phyloP scores from a whole-genome alignment of 2,113 vertebrate species.

The Opisthocomus hoazin region DNA sequence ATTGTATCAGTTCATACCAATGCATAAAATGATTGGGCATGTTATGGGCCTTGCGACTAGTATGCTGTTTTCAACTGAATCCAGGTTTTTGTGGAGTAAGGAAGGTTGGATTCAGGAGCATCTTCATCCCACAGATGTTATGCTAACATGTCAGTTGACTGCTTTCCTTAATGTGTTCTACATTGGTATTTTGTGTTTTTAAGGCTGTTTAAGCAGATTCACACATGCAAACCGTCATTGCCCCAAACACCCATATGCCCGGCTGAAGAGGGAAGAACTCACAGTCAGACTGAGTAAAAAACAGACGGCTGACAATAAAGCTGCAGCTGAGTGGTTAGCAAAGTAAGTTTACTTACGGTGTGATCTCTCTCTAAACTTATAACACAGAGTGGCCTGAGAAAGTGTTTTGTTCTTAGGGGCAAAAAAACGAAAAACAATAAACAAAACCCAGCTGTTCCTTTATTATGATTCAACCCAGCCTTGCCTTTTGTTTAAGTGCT shows the following conservation, averaged over 20 bases:
- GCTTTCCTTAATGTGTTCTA: not conserved
- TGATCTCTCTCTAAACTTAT: not conserved
- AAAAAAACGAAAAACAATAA: not conserved
- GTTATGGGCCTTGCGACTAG: not conserved
- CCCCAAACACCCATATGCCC: constrained; percentile 88
- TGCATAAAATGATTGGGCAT: not conserved
- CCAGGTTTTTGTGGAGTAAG: not conserved
- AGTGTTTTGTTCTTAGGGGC: not conserved
- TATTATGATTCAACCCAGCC: not conserved
- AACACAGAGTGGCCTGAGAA: not conserved
- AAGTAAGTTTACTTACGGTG: constrained; percentile 74
- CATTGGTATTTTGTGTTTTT: not conserved
- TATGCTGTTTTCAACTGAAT: not conserved
- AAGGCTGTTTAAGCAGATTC: constrained; percentile 89
- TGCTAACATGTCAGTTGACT: not conserved
- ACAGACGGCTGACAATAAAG: constrained; percentile 85
- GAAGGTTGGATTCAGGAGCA: not conserved
- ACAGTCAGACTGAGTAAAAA: constrained; percentile 73
- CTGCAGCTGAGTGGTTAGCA: constrained; percentile 89
- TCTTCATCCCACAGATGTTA: not conserved
- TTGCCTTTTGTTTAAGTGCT: not conserved
- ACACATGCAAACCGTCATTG: constrained; percentile 93
- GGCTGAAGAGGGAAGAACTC: constrained; percentile 89
- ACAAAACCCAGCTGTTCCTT: not conserved
- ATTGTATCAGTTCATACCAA: not conserved